Percentiles rank a stretch among this genome's conserved stretches.
These are phyloP conservation scores for Labia minor DNA, from an alignment of 2,888 invertebrate species.

Conservation along the genomic window DNA sequence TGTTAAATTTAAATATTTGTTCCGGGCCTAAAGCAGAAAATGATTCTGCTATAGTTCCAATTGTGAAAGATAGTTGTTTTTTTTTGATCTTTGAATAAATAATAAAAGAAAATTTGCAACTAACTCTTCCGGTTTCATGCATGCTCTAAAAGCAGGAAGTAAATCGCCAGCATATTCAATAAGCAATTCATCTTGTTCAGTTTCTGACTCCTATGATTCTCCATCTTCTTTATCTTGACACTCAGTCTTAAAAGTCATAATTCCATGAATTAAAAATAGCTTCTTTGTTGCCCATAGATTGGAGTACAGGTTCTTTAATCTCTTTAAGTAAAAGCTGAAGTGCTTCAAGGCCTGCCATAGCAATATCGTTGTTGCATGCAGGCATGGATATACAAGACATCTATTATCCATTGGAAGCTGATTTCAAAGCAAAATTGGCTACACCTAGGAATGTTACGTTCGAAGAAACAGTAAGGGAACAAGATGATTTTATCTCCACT, in stretches of 20 bases:
- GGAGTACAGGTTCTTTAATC: slow-evolving; percentile 47
- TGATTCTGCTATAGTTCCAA: slow-evolving; percentile 63
- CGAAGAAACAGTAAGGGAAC: no score
- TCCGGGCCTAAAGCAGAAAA: slow-evolving; percentile 49
- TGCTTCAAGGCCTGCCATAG: slow-evolving; percentile 54
- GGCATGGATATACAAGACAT: no score
- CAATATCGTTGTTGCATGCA: no score
- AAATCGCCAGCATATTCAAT: slow-evolving; percentile 66
- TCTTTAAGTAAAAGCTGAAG: slow-evolving; percentile 52
- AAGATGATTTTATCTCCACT: no score
- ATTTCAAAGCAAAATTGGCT: no score
- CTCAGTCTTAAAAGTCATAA: no score
- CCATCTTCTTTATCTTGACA: slow-evolving; percentile 38
- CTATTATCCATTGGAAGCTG: no score
- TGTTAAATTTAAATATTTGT: slow-evolving; percentile 38
- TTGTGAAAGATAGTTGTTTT: slow-evolving; percentile 58
- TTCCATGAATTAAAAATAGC: slow-evolving; percentile 54
- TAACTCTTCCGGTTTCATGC: slow-evolving; percentile 53
- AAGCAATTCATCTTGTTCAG: slow-evolving; percentile 62
- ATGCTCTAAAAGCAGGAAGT: slow-evolving; percentile 55
- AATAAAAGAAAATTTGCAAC: slow-evolving; percentile 55
- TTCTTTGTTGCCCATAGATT: slow-evolving; percentile 50
- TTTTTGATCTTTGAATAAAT: slow-evolving; percentile 53
- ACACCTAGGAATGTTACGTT: no score
- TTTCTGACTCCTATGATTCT: slow-evolving; percentile 46